Evolutionary conservation across 1,140 invertebrate species (phyloP), one percentile per base, ranked within the genome.

Genomic region (Drosophila carrolli): DNA sequence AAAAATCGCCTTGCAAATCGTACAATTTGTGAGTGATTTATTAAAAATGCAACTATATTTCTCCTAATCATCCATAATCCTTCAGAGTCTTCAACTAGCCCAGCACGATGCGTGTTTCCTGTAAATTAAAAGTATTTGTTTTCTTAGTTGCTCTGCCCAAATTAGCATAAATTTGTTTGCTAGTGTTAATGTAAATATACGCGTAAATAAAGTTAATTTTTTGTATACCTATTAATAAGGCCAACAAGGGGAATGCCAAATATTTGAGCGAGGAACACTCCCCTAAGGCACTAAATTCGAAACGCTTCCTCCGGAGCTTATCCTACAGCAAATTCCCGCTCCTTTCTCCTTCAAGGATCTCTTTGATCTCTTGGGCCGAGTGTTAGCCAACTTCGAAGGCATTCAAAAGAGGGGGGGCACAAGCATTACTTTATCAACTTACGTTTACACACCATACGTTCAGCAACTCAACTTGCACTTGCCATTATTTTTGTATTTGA

Each of bases 401-500:
- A 58, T 72, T 71, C 66, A 58, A 14, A 3, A 10, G 11, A 44
- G 37, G 43, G 37, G 43, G 57, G 43, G 63, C 63, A 66, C 44
- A 46, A 66, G 43, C 44, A 58, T 53, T 71, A 56, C 7, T 43
- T 46, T 35, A 38, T 51, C 57, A 29, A 38, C 59, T 59, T 29
- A 67, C 19, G 23, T 53, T 14, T 32, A 71, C 41, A 70, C 63
- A 56, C 27, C 11, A 74, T 44, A 38, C 16, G 65, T 78, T 61
- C 53, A 56, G 44, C 51, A 82, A 66, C 55, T 57, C 70, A 83
- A 71, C 65, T 79, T 82, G 75, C 83, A 88, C 83, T 86, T 86
- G 83, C 83, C 83, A 86, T 86, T 86, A 86, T 66, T 72, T 73
- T 80, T 78, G 81, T 79, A 88, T 76, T 83, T 70, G 67, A 70